Percentiles rank a stretch among this genome's conserved stretches.
Conservation (phyloP, 2,797 vertebrate genomes). For the Lepus townsendii region DNA sequence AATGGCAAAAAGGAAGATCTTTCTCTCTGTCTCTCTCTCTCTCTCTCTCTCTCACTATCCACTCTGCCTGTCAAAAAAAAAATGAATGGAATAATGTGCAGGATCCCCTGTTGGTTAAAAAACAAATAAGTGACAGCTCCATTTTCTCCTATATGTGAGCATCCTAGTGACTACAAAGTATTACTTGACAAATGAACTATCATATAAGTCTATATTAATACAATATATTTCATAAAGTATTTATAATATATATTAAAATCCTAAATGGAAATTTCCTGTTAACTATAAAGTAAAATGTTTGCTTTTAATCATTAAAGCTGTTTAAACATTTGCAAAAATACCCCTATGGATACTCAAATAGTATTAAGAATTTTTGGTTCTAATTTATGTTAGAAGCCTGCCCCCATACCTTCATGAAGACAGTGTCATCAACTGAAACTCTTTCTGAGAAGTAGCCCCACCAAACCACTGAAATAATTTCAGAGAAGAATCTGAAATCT, state of each 20-base stretch:
- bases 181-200: not conserved
- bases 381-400: not conserved
- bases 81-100: not conserved
- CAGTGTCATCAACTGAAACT: not conserved
- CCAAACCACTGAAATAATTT: not conserved
- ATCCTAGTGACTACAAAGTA: not conserved
- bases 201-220: not conserved
- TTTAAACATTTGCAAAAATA: conserved; percentile 17
- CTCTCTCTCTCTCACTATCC: too few relatives aligned
- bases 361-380: conserved; percentile 16
- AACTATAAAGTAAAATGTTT: conserved; percentile 10
- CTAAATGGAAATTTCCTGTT: conserved; percentile 27
- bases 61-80: not conserved
- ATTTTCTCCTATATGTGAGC: not conserved
- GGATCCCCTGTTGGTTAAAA: not conserved
- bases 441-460: not conserved
- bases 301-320: conserved; percentile 13
- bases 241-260: conserved; percentile 14
- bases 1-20: too few relatives aligned
- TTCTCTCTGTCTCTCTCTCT: too few relatives aligned
- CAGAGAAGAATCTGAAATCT: not conserved
- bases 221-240: not conserved
- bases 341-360: not conserved
- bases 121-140: not conserved
- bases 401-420: not conserved